Conservation (phyloP, 2,888 invertebrate species). For the Zhuqinia jingwanae region DNA sequence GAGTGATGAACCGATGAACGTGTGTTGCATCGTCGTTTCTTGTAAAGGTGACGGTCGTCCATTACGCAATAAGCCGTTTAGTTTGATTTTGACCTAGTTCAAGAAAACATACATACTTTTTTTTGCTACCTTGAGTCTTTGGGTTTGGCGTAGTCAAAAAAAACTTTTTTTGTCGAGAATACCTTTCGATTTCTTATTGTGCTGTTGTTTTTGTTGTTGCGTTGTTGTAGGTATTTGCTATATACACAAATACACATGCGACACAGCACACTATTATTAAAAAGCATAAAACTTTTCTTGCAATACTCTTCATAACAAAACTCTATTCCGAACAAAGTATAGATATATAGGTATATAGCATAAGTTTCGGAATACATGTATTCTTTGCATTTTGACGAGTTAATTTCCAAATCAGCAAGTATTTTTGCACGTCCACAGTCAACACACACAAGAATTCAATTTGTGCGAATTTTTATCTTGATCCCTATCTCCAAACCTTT, state of each 20-base stretch:
- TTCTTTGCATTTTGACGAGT: not conserved
- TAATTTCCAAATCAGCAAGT: not conserved
- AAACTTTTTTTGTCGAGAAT: not conserved
- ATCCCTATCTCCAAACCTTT: too few species aligned
- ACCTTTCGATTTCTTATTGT: not conserved
- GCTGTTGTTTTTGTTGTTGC: not conserved
- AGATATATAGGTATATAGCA: too few species aligned
- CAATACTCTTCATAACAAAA: not conserved
- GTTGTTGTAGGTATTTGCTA: not conserved
- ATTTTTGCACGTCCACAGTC: too few species aligned
- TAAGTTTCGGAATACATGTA: not conserved
- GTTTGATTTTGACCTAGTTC: conserved; percentile 60
- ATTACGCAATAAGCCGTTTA: conserved; percentile 48
- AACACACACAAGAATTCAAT: too few species aligned
- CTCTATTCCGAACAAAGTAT: not conserved
- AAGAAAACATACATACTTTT: not conserved
- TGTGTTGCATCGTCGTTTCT: not conserved
- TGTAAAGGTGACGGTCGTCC: conserved; percentile 61
- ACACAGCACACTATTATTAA: too few species aligned
- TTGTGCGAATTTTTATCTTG: not conserved
- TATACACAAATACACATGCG: not conserved
- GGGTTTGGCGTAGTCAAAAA: not conserved
- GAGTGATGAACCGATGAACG: too few species aligned
- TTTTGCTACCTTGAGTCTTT: conserved; percentile 2
- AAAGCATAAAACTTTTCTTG: not conserved